A percentile compares a stretch with the other conserved stretches of the same genome.
phyloP scores from a whole-genome alignment of 23 tunicate species.

The Ciona savignyi region DNA sequence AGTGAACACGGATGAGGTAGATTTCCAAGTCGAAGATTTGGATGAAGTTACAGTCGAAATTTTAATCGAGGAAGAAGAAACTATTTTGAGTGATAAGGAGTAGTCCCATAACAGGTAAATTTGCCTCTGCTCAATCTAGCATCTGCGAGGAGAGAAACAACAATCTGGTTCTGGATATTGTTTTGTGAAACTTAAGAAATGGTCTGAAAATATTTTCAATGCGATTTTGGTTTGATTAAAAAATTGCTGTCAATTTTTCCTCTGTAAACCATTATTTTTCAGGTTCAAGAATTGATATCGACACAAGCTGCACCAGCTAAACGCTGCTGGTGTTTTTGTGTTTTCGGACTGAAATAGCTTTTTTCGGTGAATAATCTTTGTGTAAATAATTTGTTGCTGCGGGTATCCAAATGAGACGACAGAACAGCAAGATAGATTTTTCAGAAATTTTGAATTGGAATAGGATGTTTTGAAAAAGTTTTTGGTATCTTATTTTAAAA shows the following conservation, averaged over 20 bases:
- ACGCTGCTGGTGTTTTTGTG: not conserved
- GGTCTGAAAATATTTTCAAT: too few species aligned
- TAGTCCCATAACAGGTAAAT: slow-evolving; percentile 11
- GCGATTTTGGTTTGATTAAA: too few species aligned
- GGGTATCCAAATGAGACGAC: not conserved
- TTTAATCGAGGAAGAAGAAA: slow-evolving; percentile 84
- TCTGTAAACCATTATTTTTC: not conserved
- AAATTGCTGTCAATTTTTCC: too few species aligned
- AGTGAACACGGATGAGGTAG: slow-evolving; percentile 93
- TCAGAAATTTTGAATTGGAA: not conserved
- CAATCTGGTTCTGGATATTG: too few species aligned
- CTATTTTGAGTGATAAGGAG: slow-evolving; percentile 53
- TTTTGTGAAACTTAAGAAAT: too few species aligned
- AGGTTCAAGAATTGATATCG: not conserved
- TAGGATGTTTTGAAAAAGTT: not conserved
- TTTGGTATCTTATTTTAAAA: not conserved
- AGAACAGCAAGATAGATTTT: not conserved
- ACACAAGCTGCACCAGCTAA: not conserved
- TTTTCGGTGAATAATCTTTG: not conserved
- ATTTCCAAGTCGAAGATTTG: slow-evolving; percentile 85
- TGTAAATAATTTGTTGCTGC: not conserved
- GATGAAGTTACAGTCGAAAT: slow-evolving; percentile 90
- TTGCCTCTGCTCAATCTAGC: too few species aligned
- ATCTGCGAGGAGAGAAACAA: too few species aligned
- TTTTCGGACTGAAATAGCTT: not conserved